Conservation (phyloP, 92 coral and sea anemone genomes). For the Ricordea florida region DNA sequence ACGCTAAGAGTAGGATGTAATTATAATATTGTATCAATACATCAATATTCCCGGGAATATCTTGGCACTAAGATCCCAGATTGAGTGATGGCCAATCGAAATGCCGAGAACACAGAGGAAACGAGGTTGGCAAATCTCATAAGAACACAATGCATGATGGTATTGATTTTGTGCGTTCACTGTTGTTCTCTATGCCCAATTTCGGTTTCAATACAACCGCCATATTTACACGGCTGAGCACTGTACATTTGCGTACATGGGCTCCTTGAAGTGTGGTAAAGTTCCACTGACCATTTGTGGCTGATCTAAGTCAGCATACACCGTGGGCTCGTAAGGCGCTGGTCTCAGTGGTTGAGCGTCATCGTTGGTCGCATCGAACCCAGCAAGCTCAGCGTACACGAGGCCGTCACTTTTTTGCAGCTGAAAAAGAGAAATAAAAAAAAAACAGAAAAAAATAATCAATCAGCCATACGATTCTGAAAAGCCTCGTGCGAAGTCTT, state of each 20-base stretch:
- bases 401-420: slow-evolving; percentile 1
- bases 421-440: background rate
- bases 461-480: no score
- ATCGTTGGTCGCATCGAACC: background rate
- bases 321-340: slow-evolving; percentile 12
- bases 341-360: background rate
- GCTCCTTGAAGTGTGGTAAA: background rate
- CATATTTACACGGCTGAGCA: background rate
- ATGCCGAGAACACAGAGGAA: no score
- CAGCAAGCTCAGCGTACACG: slow-evolving; percentile 18
- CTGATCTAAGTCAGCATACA: slow-evolving; percentile 10
- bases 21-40: no score
- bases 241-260: background rate
- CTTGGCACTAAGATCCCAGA: no score
- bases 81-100: no score
- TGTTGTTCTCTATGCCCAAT: background rate
- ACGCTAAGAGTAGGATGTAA: no score
- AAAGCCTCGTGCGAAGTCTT: no score
- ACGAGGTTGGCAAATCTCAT: no score
- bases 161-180: background rate
- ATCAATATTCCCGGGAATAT: no score
- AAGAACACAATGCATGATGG: no score
- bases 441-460: no score
- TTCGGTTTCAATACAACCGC: no score
- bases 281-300: background rate